These are phyloP conservation scores for Diadophis punctatus DNA, from an alignment of 2,113 vertebrate genomes.

Conservation along the genomic window DNA sequence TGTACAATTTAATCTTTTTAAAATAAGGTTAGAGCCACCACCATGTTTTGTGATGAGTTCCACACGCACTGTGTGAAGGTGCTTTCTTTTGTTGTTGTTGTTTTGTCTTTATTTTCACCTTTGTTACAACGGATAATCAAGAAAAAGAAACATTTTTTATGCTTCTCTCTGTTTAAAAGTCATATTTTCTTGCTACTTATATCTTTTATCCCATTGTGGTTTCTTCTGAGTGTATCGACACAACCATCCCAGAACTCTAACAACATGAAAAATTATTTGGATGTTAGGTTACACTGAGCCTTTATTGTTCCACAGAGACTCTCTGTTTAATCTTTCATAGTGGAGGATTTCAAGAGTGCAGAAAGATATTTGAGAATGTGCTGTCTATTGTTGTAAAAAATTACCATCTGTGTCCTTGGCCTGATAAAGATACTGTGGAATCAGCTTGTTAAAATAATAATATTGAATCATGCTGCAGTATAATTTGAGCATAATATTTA, in stretches of 20 bases:
- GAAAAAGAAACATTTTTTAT: slow-evolving; percentile 20
- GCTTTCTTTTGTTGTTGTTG: not conserved
- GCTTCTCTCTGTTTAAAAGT: slow-evolving; percentile 9
- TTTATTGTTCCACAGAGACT: not conserved
- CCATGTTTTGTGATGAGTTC: not conserved
- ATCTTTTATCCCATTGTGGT: not conserved
- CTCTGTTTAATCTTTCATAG: not conserved
- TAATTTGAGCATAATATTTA: not conserved
- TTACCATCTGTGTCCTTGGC: not conserved
- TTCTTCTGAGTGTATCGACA: not conserved
- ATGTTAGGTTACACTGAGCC: not conserved
- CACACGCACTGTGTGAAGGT: not conserved
- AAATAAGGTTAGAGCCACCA: not conserved
- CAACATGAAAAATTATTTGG: not conserved
- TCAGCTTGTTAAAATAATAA: not conserved
- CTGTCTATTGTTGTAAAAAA: not conserved
- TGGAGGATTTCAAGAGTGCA: not conserved
- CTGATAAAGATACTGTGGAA: not conserved
- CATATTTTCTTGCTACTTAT: slow-evolving; percentile 1
- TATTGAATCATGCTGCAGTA: not conserved
- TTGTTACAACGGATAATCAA: slow-evolving; percentile 14
- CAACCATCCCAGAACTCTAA: not conserved
- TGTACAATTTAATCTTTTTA: slow-evolving; percentile 34
- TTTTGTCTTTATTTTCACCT: slow-evolving; percentile 37
- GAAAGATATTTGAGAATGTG: not conserved